Evolutionary conservation across 2,113 vertebrate species (phyloP), one percentile per base, ranked within the genome.

Genomic region (Penelope pileata): DNA sequence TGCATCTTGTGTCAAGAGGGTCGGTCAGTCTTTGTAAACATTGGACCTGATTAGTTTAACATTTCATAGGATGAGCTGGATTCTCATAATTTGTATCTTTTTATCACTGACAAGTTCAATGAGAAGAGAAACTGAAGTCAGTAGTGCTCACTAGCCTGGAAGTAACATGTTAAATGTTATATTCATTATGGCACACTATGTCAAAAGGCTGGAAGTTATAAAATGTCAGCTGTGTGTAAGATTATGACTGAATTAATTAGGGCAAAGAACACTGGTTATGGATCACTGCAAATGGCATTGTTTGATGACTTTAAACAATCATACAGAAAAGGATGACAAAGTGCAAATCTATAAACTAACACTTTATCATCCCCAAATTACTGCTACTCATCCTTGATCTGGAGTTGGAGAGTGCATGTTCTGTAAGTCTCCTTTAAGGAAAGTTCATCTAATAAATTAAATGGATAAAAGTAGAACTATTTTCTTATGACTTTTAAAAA

Each of bases 141-240:
- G 83, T 74, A 36, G 34, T 48, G 88, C 29, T 88, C 76, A 83
- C 21, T 53, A 38, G 24, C 23, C 67, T 89, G 60, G 63, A 93
- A 96, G 47, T 90, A 94, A 93, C 36, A 54, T 68, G 63, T 51
- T 94, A 96, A 95, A 95, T 64, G 69, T 97, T 97, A 91, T 91
- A 79, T 67, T 95, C 77, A 90, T 93, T 93, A 93, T 60, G 45
- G 80, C 48, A 50, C 30, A 26, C 74, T 34, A 22, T 83, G 95
- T 94, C 73, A 86, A 86, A 91, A 83, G 85, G 36, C 50, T 91
- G 90, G 27, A 85, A 88, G 58, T 88, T 94, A 53, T 29, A 91
- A 96, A 96, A 94, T 89, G 78, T 81, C 93, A 90, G 26, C 36
- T 66, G 22, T 38, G 23, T 73, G 69, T 69, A 82, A 91, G 92